Percentiles rank a stretch among this genome's conserved stretches.
phyloP scores from a whole-genome alignment of 2,797 vertebrate genomes.

The Threskiornis aethiopicus region DNA sequence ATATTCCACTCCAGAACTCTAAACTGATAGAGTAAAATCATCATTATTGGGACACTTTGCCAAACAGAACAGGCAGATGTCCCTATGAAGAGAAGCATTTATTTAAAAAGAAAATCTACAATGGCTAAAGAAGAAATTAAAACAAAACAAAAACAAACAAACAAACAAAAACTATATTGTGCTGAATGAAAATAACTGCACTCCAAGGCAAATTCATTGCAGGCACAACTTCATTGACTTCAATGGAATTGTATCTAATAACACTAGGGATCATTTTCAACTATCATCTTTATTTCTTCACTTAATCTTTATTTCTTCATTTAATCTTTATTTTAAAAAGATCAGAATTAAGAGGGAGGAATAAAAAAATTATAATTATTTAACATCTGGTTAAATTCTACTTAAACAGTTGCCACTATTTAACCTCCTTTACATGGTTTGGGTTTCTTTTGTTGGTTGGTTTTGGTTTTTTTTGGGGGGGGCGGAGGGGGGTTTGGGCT shows the following conservation, averaged over 20 bases:
- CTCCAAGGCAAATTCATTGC: neutral
- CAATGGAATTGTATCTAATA: neutral
- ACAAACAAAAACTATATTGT: neutral
- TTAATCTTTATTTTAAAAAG: neutral
- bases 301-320: neutral
- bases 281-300: neutral
- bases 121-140: neutral
- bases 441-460: neutral
- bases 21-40: neutral
- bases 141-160: neutral
- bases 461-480: neutral
- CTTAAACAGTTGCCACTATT: neutral
- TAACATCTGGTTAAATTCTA: neutral
- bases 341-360: neutral
- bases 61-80: neutral
- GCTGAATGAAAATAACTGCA: neutral
- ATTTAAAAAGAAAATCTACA: neutral
- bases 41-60: neutral
- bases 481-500: rapidly evolving
- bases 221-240: neutral
- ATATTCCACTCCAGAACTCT: neutral
- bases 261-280: neutral
- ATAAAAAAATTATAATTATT: neutral
- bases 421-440: neutral
- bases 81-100: neutral